Evolutionary conservation across 2,797 vertebrate genomes (phyloP), one percentile per base, ranked within the genome.

Genomic region (Setipinna tenuifilis): DNA sequence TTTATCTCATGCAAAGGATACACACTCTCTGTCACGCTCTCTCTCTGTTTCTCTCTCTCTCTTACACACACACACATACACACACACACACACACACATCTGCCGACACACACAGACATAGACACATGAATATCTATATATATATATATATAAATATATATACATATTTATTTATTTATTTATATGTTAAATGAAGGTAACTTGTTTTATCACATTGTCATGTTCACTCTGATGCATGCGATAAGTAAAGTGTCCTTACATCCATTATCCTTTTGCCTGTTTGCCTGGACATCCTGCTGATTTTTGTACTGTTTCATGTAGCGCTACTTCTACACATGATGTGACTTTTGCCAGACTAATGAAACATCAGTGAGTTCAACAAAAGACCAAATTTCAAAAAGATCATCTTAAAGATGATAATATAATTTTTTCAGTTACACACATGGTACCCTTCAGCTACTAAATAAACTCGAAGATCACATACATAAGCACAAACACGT

Each of bases 241-340:
- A 95, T 94, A 92, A 95, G 93, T 95, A 95, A 96, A 96, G 95
- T 96, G 95, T 96, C 95, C 95, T 96, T 96, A 96, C 93, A 93
- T 94, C 91, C 92, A 94, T 93, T 94, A 90, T 92, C 94, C 93
- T 86, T 93, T 89, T 78, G 71, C 71, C 71, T 78, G 71, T 78
- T 78, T 78, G 31, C 71, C 19, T 78, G 68, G 5, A 3, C 58
- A n/a, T 23, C 10, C 25, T 25, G 61, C 23, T 65, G 61, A 25
- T 65, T 65, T 23, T 75, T 75, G 35, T 44, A n/a, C 35, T 21
- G 16, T 78, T 2, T 78, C 44, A 78, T 78, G 71, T 44, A 25
- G n/a, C 25, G 50, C 14, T 54, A 10, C 50, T 54, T 54, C 7
- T 14, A 2, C 50, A 14, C 50, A 54, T 48, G 46, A 48, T 48